Percentiles rank a stretch among this genome's conserved stretches.
phyloP scores from a whole-genome alignment of 1,140 invertebrate species.

The Achroia grisella region DNA sequence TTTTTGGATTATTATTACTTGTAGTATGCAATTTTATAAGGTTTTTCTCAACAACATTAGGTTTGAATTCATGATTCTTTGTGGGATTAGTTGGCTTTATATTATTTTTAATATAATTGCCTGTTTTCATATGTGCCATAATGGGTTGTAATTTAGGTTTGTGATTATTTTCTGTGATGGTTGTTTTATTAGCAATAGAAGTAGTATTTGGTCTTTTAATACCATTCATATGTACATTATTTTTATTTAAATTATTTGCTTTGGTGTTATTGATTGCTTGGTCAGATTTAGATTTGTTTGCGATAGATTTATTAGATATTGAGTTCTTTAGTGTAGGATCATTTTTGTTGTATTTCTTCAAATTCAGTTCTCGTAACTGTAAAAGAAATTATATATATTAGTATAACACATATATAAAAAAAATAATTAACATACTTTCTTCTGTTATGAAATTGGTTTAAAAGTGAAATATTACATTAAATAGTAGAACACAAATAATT shows the following conservation, averaged over 20 bases:
- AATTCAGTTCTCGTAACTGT: slow-evolving; percentile 51
- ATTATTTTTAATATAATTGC: no score
- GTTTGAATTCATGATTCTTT: no score
- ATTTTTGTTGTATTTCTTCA: slow-evolving; percentile 50
- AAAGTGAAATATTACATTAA: no score
- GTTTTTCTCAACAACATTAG: no score
- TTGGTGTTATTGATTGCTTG: slow-evolving; percentile 5
- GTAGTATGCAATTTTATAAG: not conserved
- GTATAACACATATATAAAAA: no score
- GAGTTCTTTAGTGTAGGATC: slow-evolving; percentile 8
- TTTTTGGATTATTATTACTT: not conserved
- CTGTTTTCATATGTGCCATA: no score
- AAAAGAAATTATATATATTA: slow-evolving; percentile 17
- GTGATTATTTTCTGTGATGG: not conserved
- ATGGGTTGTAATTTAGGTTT: not conserved
- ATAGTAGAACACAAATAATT: no score
- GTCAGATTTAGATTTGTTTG: slow-evolving; percentile 1
- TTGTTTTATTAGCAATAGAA: slow-evolving; percentile 7
- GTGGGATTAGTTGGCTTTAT: no score
- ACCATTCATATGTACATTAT: slow-evolving; percentile 21
- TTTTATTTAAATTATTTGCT: slow-evolving; percentile 15
- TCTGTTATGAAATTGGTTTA: no score
- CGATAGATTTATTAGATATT: not conserved
- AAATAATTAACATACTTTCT: no score
- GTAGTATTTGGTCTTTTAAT: slow-evolving; percentile 23